A percentile compares a stretch with the other conserved stretches of the same genome.
These are phyloP conservation scores for Pseudomyrmex flavicornis DNA, from an alignment of 1,140 invertebrate genomes.

Conservation along the genomic window DNA sequence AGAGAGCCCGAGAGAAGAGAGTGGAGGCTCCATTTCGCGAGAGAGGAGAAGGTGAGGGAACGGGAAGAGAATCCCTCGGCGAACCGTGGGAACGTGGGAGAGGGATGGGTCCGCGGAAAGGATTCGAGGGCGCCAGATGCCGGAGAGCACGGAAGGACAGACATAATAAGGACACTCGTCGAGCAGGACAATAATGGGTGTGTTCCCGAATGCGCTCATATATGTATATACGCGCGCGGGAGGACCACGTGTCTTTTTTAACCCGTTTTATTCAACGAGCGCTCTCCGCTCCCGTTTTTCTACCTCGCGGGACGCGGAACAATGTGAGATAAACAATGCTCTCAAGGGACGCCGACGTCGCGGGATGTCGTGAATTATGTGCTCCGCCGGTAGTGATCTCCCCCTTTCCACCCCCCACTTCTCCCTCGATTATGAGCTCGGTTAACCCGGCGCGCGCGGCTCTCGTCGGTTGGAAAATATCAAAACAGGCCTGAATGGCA, in stretches of 20 bases:
- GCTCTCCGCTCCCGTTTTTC: slow-evolving; percentile 16
- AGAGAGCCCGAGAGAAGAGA: not conserved
- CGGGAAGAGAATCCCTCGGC: not conserved
- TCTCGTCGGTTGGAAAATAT: slow-evolving; percentile 7
- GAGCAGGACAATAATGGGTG: slow-evolving; percentile 34
- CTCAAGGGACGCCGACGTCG: slow-evolving; percentile 18
- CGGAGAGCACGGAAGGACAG: slow-evolving; percentile 53
- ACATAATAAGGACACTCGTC: slow-evolving; percentile 79
- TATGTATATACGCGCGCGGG: not conserved
- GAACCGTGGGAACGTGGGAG: slow-evolving; percentile 71
- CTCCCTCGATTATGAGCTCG: slow-evolving; percentile 24
- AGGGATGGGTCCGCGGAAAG: slow-evolving; percentile 51
- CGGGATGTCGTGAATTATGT: not conserved
- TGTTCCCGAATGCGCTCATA: not conserved
- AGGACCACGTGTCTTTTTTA: slow-evolving; percentile 50
- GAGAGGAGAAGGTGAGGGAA: not conserved
- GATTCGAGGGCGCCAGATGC: slow-evolving; percentile 63
- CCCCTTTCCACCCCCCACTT: too few relatives aligned
- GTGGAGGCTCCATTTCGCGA: not conserved
- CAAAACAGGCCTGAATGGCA: not conserved
- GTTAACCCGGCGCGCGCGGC: slow-evolving; percentile 1
- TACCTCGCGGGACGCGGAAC: slow-evolving; percentile 22
- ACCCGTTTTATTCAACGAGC: slow-evolving; percentile 38
- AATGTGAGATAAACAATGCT: slow-evolving; percentile 48
- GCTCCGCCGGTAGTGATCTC: slow-evolving; percentile 1